Evolutionary conservation across 2,113 vertebrate genomes (phyloP), one percentile per base, ranked within the genome.

Genomic region (Tachuris rubrigastra): DNA sequence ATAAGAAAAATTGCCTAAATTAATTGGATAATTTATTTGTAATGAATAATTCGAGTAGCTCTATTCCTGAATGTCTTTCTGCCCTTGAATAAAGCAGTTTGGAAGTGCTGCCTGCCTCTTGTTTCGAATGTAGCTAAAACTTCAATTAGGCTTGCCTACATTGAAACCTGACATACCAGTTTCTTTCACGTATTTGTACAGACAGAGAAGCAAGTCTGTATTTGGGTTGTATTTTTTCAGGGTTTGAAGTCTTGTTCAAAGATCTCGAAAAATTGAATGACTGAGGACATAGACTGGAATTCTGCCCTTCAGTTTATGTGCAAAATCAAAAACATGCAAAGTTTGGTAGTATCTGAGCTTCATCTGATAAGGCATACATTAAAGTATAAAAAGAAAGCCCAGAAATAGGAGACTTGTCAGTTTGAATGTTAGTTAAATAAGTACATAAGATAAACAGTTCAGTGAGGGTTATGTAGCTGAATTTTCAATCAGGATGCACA

Each of bases 341-440:
- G 97, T 98, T 98, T 98, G 97, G 96, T 97, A 97, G 96, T 98
- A 97, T 97, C 97, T 96, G 96, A 97, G 96, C 90, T 97, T 98
- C 96, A 97, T 97, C 96, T 98, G 97, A 97, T 98, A 96, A 83
- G 96, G 97, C 94, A 92, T 97, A 98, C 97, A 98, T 98, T 97
- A 98, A 98, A 98, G 97, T 94, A 95, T 95, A 96, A 97, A 98
- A 98, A 97, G 97, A 96, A 97, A 97, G 95, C 96, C 95, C 91
- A 98, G 97, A 97, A 98, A 98, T 95, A 97, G 96, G 97, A 98
- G 97, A 90, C 97, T 98, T 98, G 98, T 98, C 98, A 98, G 98
- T 98, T 97, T 98, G 98, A 98, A 98, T 98, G 98, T 98, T 98
- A 98, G 98, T 98, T 98, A 98, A 98, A 98, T 98, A 98, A 98